phyloP scores from a whole-genome alignment of 2,888 invertebrate species.

The Lasioglossum oenotherae region DNA sequence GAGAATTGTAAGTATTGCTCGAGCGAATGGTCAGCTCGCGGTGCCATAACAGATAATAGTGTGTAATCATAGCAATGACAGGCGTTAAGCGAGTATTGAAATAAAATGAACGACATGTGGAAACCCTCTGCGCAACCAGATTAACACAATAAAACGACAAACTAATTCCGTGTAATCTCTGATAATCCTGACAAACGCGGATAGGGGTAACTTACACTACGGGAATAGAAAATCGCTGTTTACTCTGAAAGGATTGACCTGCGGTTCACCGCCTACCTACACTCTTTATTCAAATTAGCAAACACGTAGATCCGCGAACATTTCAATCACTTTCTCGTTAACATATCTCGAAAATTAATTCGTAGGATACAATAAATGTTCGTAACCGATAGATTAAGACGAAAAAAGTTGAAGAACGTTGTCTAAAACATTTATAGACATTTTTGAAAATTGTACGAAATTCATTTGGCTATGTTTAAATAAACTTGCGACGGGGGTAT shows the following conservation, averaged over 20 bases:
- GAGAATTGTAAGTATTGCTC: neutral
- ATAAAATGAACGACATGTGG: conserved; percentile 14
- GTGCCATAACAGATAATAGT: neutral
- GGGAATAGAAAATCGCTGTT: conserved; percentile 9
- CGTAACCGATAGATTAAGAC: too few species aligned
- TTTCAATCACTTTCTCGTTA: neutral
- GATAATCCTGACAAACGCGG: conserved; percentile 16
- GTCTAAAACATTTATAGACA: neutral
- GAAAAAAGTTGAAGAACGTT: too few species aligned
- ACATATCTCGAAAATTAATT: neutral
- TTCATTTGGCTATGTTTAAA: too few species aligned
- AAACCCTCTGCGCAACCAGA: neutral
- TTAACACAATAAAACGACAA: conserved; percentile 15
- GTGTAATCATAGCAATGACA: neutral
- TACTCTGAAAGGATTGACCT: neutral
- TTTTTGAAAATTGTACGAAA: neutral
- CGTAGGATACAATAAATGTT: neutral
- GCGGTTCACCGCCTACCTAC: neutral
- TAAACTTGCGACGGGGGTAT: too few species aligned
- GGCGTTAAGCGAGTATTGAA: conserved; percentile 10
- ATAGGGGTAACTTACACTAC: conserved; percentile 12
- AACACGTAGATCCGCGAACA: neutral
- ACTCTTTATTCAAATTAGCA: neutral
- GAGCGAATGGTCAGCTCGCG: neutral
- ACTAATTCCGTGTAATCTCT: conserved; percentile 8